These are phyloP conservation scores for Chymomyza amoena DNA, from an alignment of 2,888 invertebrate species.

Conservation along the genomic window DNA sequence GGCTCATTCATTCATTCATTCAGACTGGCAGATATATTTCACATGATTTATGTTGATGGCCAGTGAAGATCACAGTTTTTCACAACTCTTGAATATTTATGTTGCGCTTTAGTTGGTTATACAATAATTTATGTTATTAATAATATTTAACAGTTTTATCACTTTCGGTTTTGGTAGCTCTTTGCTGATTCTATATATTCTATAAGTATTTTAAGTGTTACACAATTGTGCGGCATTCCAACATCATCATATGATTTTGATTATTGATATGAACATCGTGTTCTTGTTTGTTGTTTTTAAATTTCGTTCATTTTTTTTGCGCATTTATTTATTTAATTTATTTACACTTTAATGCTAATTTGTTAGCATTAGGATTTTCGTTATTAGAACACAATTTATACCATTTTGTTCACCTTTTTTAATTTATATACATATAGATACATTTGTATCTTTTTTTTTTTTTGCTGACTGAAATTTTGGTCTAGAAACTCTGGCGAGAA, in stretches of 20 bases:
- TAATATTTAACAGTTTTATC: background rate
- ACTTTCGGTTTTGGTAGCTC: background rate
- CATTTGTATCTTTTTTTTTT: no score
- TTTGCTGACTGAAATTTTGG: no score
- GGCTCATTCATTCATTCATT: background rate
- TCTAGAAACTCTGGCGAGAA: background rate
- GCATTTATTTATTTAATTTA: slow-evolving; percentile 43
- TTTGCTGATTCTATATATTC: slow-evolving; percentile 22
- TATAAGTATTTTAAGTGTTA: background rate
- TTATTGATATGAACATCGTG: slow-evolving; percentile 36
- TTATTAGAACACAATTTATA: slow-evolving; percentile 43
- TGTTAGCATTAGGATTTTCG: slow-evolving; percentile 39
- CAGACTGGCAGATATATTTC: background rate
- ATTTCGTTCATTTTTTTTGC: background rate
- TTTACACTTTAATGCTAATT: slow-evolving; percentile 62
- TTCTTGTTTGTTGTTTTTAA: background rate
- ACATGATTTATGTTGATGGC: background rate
- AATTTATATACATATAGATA: background rate
- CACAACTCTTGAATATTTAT: background rate
- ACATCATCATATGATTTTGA: slow-evolving; percentile 49
- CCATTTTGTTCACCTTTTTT: background rate
- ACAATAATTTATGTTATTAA: slow-evolving; percentile 3
- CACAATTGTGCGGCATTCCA: slow-evolving; percentile 22
- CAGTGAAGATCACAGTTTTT: background rate
- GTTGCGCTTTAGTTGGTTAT: background rate